phyloP scores from a whole-genome alignment of 1,140 invertebrate genomes.

The Drosophila santomea region DNA sequence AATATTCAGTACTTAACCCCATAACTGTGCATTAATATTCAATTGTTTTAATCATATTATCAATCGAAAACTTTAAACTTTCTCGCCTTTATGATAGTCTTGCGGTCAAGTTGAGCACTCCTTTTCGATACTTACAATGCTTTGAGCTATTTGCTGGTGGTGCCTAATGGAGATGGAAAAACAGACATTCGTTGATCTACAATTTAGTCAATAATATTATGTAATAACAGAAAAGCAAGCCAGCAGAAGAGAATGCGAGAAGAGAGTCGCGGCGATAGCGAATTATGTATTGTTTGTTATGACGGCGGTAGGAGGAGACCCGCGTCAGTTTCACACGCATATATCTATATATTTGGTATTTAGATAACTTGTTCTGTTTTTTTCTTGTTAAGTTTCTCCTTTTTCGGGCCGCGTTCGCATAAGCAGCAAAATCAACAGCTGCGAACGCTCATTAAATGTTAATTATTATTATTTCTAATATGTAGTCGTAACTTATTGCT shows the following conservation, averaged over 20 bases:
- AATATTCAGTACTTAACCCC: slow-evolving; percentile 6
- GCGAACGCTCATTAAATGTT: slow-evolving; percentile 73
- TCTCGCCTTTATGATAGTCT: not conserved
- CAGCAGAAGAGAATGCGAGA: slow-evolving; percentile 1
- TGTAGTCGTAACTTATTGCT: slow-evolving; percentile 72
- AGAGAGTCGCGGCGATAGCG: slow-evolving; percentile 13
- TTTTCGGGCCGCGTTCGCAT: slow-evolving; percentile 48
- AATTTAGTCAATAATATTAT: slow-evolving; percentile 79
- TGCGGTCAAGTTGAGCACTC: not conserved
- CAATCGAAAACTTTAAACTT: not conserved
- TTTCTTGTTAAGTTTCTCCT: slow-evolving; percentile 62
- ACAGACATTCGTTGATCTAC: slow-evolving; percentile 81
- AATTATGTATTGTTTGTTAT: slow-evolving; percentile 52
- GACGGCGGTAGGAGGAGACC: slow-evolving; percentile 17
- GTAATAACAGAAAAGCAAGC: slow-evolving; percentile 35
- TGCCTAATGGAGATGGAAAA: slow-evolving; percentile 47
- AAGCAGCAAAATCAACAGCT: slow-evolving; percentile 30
- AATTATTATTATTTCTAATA: slow-evolving; percentile 76
- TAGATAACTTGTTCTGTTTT: slow-evolving; percentile 57
- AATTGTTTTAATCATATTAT: not conserved
- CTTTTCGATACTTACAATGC: slow-evolving; percentile 12
- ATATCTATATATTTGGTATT: slow-evolving; percentile 46
- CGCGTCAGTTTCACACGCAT: slow-evolving; percentile 33
- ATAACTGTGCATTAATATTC: not conserved
- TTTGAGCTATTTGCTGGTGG: slow-evolving; percentile 3